Conservation (phyloP, 1,140 invertebrate genomes). For the Ooceraea biroi region DNA sequence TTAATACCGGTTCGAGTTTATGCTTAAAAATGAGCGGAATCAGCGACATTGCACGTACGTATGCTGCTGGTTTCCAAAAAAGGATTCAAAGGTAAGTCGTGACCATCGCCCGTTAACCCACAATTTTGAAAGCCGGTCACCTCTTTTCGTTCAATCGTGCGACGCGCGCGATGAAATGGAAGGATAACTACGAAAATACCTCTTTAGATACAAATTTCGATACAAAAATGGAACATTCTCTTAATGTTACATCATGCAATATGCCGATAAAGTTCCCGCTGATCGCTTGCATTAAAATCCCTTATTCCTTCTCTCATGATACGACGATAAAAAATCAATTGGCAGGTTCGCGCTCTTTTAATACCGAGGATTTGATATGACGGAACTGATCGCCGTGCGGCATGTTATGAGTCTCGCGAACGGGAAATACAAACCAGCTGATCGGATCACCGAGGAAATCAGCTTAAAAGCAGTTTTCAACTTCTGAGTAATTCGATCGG, state of each 20-base stretch:
- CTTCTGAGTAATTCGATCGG: conserved; percentile 70
- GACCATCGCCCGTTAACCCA: conserved; percentile 63
- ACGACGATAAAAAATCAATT: not conserved
- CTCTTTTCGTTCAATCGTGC: conserved; percentile 59
- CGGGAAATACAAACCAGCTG: conserved; percentile 27
- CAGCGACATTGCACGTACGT: conserved; percentile 25
- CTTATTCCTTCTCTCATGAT: not conserved
- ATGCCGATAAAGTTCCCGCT: not conserved
- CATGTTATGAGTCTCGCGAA: not conserved
- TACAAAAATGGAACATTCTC: not conserved
- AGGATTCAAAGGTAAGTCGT: conserved; percentile 60
- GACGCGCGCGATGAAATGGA: not conserved
- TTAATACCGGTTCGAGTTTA: conserved; percentile 49
- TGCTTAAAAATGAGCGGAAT: conserved; percentile 63
- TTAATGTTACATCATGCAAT: not conserved
- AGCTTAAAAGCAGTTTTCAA: conserved; percentile 36
- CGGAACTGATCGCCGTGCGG: not conserved
- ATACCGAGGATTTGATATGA: not conserved
- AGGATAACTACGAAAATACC: not conserved
- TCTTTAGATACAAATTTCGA: not conserved
- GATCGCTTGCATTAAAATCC: not conserved
- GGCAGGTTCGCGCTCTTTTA: not conserved
- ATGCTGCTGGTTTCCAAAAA: conserved; percentile 68
- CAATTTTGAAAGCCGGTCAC: conserved; percentile 72
- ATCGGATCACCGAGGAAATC: conserved; percentile 43